Conservation (phyloP, 2,113 vertebrate species). For the Ctenomys sociabilis region DNA sequence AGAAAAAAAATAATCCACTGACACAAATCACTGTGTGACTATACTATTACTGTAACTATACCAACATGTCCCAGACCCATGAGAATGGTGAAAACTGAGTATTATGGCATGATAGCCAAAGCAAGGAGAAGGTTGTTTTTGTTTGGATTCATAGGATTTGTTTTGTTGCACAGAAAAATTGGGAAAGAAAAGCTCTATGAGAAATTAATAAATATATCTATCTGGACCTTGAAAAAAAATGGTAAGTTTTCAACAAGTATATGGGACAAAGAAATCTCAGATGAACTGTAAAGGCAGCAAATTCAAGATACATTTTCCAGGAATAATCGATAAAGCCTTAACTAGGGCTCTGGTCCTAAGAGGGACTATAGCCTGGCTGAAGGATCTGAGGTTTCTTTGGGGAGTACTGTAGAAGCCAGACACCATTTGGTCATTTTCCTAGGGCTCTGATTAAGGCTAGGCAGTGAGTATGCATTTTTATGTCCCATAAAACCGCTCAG, state of each 20-base stretch:
- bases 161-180: background rate
- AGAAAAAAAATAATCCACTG: background rate
- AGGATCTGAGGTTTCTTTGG: background rate
- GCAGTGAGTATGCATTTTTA: conserved; percentile 35
- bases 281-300: background rate
- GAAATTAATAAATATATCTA: background rate
- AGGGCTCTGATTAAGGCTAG: background rate
- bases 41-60: background rate
- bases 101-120: fast-evolving
- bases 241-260: background rate
- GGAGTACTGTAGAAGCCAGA: background rate
- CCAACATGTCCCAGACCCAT: background rate
- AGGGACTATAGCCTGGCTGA: background rate
- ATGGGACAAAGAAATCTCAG: background rate
- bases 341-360: background rate
- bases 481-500: background rate
- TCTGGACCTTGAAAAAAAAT: background rate
- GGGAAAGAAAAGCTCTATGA: conserved; percentile 20
- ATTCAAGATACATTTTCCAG: background rate
- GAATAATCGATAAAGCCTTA: background rate
- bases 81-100: background rate
- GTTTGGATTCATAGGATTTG: background rate
- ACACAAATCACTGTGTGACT: background rate
- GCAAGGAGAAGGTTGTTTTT: background rate
- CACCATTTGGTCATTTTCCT: background rate